Conservation (phyloP, 2,113 vertebrate genomes). For the Menura novaehollandiae region DNA sequence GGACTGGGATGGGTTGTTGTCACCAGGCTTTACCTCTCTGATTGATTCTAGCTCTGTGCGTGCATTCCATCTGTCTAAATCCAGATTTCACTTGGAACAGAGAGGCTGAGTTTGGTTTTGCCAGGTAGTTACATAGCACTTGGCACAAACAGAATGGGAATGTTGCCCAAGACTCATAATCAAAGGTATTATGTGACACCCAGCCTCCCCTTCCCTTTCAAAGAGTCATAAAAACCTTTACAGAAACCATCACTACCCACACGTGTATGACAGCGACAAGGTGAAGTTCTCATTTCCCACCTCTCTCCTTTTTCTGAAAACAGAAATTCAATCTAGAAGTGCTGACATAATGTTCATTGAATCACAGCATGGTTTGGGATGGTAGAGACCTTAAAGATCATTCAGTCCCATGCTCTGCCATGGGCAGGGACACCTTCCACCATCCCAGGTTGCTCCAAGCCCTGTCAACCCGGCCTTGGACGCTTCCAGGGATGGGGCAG, state of each 20-base stretch:
- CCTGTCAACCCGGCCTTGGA: fast-evolving
- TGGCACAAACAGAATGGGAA: not conserved
- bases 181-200: not conserved
- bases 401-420: no score
- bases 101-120: not conserved
- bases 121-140: not conserved
- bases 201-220: not conserved
- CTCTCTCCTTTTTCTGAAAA: not conserved
- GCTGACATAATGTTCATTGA: fast-evolving
- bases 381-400: not conserved
- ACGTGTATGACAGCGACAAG: fast-evolving
- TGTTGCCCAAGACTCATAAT: not conserved
- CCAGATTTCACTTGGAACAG: not conserved
- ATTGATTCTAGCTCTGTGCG: not conserved
- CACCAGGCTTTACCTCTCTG: no score
- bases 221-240: not conserved
- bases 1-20: not conserved
- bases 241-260: not conserved
- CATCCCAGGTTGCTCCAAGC: fast-evolving
- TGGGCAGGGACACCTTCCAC: not conserved
- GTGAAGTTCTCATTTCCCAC: not conserved
- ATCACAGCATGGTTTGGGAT: not conserved
- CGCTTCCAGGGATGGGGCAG: not conserved
- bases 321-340: not conserved
- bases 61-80: not conserved